Evolutionary conservation across 2,888 invertebrate species (phyloP), one percentile per base, ranked within the genome.

Genomic region (Chromoteleia sp.): DNA sequence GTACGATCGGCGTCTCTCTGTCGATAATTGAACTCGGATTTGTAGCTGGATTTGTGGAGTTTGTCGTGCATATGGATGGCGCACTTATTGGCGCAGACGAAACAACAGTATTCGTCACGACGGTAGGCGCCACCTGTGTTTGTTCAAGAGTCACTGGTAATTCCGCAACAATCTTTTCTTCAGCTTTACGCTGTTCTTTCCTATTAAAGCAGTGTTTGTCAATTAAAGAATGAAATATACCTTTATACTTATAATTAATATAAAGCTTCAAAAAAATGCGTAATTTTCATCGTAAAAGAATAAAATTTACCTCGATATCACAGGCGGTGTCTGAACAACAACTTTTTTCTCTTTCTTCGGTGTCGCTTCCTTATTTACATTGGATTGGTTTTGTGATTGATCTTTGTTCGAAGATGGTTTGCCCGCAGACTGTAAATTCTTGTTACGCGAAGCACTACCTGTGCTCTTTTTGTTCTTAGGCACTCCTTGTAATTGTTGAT

Each of bases 401-500:
- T 93, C 93, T 33, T 91, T 90, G 84, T 93, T 93, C 48, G 89
- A 91, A 45, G 92, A 81, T 29, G 82, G 90, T 81, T 92, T 90
- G 1, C 86, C 73, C 1, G 86, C 84, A 1, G 88, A 84, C 25
- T 90, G 90, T 12, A 86, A 41, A 1, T 87, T 85, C 81, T 91
- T 91, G 50, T 87, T 91, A 8, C 91, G 86, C 4, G 91, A 88
- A 14, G 91, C 85, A 41, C 86, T 88, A 1, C 91, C 87, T 5
- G 88, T 86, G 52, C 92, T 93, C 84, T 93, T 93, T 33, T 92
- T 89, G 80, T 92, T 92, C 85, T 94, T 95, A 21, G 94, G 93
- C 80, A 94, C 91, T 29, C 94, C 94, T 88, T 95, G 95, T 73
- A 93, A 93, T 86, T 95, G 95, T 80, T 95, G 94, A 88, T 95